A percentile compares a stretch with the other conserved stretches of the same genome.
Conservation (phyloP, 2,888 invertebrate genomes). For the Scrobipalpa atriplicella region DNA sequence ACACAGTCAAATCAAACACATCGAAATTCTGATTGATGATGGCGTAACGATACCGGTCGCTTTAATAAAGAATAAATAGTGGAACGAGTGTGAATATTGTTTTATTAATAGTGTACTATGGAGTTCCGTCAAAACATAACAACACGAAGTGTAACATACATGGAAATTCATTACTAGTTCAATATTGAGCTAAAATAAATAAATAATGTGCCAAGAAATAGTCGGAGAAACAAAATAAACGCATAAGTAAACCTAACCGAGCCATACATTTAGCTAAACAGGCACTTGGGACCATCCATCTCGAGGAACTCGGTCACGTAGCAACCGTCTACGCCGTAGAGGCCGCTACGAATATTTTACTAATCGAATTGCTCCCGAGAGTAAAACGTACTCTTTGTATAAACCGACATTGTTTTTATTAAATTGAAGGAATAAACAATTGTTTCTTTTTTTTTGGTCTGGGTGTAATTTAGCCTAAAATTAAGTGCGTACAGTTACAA, state of each 20-base stretch:
- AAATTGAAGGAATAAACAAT: background rate
- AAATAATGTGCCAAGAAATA: conserved; percentile 9
- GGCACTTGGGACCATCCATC: conserved; percentile 48
- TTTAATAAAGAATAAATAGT: no score
- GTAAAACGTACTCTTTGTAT: background rate
- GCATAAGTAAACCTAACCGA: conserved; percentile 22
- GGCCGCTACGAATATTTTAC: conserved; percentile 28
- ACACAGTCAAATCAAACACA: no score
- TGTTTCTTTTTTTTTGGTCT: background rate
- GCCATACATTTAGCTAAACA: conserved; percentile 27
- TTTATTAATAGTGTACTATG: no score
- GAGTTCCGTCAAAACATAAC: no score
- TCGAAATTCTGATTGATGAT: no score
- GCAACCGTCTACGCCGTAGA: conserved; percentile 48
- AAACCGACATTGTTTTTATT: background rate
- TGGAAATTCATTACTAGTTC: background rate
- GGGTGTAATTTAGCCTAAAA: background rate
- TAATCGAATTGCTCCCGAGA: background rate
- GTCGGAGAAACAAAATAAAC: background rate
- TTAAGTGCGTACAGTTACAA: background rate
- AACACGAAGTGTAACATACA: no score
- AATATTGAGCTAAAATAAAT: background rate
- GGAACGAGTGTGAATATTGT: no score
- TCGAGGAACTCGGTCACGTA: conserved; percentile 65
- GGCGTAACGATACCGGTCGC: no score